A percentile compares a stretch with the other conserved stretches of the same genome.
Evolutionary conservation across 92 coral and sea anemone genomes (phyloP).

Genomic region (Actinostola sp.): DNA sequence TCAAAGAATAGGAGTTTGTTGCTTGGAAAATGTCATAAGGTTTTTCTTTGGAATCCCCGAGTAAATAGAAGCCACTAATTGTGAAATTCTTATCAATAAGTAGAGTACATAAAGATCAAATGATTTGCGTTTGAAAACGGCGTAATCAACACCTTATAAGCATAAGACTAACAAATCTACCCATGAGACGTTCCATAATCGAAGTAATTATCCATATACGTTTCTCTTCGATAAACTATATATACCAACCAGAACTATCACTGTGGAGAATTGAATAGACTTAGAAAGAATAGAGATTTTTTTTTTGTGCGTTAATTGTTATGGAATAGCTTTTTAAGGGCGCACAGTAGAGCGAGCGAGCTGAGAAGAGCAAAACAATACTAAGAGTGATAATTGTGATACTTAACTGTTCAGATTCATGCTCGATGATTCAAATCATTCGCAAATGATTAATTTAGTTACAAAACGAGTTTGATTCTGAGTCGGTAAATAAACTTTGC

Average conservation of each 20-base stretch:
- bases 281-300: background rate
- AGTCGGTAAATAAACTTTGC: slow-evolving; percentile 6
- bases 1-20: background rate
- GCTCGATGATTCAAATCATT: background rate
- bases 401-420: slow-evolving; percentile 5
- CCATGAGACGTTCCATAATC: background rate
- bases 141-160: slow-evolving; percentile 12
- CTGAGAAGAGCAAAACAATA: background rate
- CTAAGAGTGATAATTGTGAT: background rate
- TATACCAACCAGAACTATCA: background rate
- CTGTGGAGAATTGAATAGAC: background rate
- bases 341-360: background rate
- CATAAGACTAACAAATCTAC: background rate
- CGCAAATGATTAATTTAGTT: background rate
- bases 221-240: background rate
- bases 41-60: background rate
- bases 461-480: background rate
- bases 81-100: background rate
- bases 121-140: background rate
- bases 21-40: background rate
- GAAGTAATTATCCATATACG: background rate
- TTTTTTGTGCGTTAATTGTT: slow-evolving; percentile 2
- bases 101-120: background rate
- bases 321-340: too few species aligned
- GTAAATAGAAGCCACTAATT: slow-evolving; percentile 1